Conservation (phyloP, 2,113 vertebrate species). For the Aldabrachelys gigantea region DNA sequence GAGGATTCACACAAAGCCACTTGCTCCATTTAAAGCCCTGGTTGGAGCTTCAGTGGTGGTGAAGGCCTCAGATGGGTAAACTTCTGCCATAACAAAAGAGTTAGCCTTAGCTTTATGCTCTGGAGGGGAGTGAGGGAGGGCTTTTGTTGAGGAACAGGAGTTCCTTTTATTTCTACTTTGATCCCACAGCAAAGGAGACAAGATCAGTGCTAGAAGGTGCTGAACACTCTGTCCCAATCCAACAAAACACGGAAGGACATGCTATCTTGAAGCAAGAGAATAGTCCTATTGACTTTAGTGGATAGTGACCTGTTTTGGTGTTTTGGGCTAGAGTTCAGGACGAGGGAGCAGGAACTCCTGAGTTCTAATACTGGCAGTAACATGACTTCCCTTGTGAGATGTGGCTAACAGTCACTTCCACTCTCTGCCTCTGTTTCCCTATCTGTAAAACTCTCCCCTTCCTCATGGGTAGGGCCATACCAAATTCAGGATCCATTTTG, state of each 20-base stretch:
- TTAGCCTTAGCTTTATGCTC: fast-evolving
- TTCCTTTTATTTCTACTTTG: neutral
- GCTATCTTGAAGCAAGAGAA: neutral
- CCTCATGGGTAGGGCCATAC: fast-evolving
- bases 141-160: neutral
- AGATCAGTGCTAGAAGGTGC: fast-evolving
- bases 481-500: no score
- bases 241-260: neutral
- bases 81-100: neutral
- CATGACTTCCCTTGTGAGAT: neutral
- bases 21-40: neutral
- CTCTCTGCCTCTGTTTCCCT: neutral
- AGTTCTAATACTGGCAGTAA: neutral
- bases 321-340: neutral
- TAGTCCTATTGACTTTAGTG: neutral
- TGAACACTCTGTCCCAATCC: neutral
- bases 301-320: neutral
- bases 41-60: neutral
- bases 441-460: neutral
- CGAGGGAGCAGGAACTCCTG: neutral
- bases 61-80: neutral
- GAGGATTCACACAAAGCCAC: neutral
- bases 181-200: neutral
- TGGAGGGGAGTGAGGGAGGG: neutral
- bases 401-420: neutral